Evolutionary conservation across 2,888 invertebrate genomes (phyloP).

Genomic region (Trisateles emortualis): DNA sequence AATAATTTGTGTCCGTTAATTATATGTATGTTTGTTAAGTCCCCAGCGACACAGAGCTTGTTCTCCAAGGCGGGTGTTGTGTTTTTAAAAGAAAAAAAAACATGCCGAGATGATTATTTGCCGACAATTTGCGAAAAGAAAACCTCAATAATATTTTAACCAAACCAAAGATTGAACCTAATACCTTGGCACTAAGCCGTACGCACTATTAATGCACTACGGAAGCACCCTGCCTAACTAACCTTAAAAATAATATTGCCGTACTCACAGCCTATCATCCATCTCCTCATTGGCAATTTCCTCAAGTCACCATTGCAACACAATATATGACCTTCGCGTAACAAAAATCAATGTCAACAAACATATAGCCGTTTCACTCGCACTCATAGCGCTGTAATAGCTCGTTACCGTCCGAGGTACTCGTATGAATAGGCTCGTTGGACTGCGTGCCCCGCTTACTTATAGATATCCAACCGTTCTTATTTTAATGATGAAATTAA

Average conservation of each 20-base stretch:
- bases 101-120: too few species aligned
- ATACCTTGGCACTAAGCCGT: too few species aligned
- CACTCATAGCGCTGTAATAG: slow-evolving; percentile 14
- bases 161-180: too few species aligned
- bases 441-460: slow-evolving; percentile 25
- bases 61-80: too few species aligned
- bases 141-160: too few species aligned
- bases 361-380: slow-evolving; percentile 22
- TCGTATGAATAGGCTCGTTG: slow-evolving; percentile 47
- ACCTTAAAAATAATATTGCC: not conserved
- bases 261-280: not conserved
- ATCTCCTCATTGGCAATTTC: not conserved
- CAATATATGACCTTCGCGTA: slow-evolving; percentile 4
- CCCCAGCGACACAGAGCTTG: too few species aligned
- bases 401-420: slow-evolving; percentile 48
- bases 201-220: too few species aligned
- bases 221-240: too few species aligned
- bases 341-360: slow-evolving; percentile 7
- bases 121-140: too few species aligned
- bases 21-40: too few species aligned
- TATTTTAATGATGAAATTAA: slow-evolving; percentile 43
- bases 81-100: too few species aligned
- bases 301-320: not conserved
- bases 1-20: too few species aligned
- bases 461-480: slow-evolving; percentile 20